These are phyloP conservation scores for Synchiropus splendidus DNA, from an alignment of 2,113 vertebrate species.

Conservation along the genomic window DNA sequence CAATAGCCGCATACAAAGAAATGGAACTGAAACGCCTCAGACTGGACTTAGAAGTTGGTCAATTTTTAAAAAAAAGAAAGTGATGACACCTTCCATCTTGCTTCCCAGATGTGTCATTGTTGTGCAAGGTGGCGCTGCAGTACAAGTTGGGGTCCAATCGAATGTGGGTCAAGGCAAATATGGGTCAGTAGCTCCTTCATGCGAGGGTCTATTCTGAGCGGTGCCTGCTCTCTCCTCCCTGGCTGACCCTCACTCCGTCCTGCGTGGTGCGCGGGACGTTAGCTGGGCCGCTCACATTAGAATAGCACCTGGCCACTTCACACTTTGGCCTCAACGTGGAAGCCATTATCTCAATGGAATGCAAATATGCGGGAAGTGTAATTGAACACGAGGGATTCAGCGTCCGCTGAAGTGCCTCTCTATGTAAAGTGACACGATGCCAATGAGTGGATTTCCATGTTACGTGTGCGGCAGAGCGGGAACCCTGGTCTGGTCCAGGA, in stretches of 20 bases:
- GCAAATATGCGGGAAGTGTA: neutral
- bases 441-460: slow-evolving; percentile 17
- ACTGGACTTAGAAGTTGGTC: too few species aligned
- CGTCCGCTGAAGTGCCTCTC: slow-evolving; percentile 1
- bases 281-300: slow-evolving; percentile 3
- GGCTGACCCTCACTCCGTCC: slow-evolving; percentile 1
- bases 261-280: neutral
- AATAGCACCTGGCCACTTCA: slow-evolving; percentile 16
- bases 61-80: too few species aligned
- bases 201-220: slow-evolving; percentile 43
- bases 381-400: slow-evolving; percentile 2
- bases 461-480: slow-evolving; percentile 29
- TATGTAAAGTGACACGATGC: slow-evolving; percentile 20
- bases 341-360: slow-evolving; percentile 3
- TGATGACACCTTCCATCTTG: too few species aligned
- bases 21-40: too few species aligned
- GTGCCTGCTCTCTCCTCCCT: neutral
- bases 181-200: slow-evolving; percentile 52
- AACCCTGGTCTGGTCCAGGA: too few species aligned
- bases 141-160: slow-evolving; percentile 13
- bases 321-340: neutral
- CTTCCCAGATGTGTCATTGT: too few species aligned
- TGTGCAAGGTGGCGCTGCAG: neutral
- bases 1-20: too few species aligned
- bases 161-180: slow-evolving; percentile 58